Percentiles rank a stretch among this genome's conserved stretches.
Evolutionary conservation across 2,888 invertebrate genomes (phyloP).

Genomic region (Melanostoma mellinum): DNA sequence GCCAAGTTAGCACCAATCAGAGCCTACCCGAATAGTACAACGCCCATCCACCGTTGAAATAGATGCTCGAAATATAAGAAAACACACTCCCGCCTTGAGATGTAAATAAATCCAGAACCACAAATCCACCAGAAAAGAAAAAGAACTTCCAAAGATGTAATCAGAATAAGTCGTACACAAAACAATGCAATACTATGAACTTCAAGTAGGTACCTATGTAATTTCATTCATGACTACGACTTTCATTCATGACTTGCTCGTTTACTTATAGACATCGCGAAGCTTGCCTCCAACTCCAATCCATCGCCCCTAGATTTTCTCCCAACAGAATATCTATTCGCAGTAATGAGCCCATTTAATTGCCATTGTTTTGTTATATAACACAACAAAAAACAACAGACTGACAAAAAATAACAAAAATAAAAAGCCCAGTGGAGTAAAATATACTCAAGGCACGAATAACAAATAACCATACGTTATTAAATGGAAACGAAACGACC

Average conservation of each 20-base stretch:
- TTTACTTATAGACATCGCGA: too few relatives aligned
- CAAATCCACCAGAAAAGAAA: too few relatives aligned
- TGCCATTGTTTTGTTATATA: slow-evolving; percentile 60
- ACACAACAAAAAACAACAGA: slow-evolving; percentile 20
- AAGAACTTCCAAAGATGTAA: too few relatives aligned
- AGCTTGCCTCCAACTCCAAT: neutral
- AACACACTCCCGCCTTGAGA: too few relatives aligned
- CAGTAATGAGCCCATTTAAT: slow-evolving; percentile 58
- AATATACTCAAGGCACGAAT: slow-evolving; percentile 57
- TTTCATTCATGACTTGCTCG: slow-evolving; percentile 57
- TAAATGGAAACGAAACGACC: slow-evolving; percentile 68
- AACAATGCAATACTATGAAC: neutral
- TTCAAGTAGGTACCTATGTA: neutral
- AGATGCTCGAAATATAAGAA: too few relatives aligned
- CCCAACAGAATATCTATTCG: slow-evolving; percentile 41
- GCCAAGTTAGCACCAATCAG: too few relatives aligned
- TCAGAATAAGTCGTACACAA: too few relatives aligned
- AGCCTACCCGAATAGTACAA: too few relatives aligned
- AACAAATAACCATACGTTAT: slow-evolving; percentile 69
- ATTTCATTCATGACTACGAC: slow-evolving; percentile 52
- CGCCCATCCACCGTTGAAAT: too few relatives aligned
- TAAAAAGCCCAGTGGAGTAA: slow-evolving; percentile 3
- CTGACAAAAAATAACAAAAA: slow-evolving; percentile 25
- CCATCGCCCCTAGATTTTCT: slow-evolving; percentile 14
- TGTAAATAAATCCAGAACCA: too few relatives aligned